Percentiles rank a stretch among this genome's conserved stretches.
Evolutionary conservation across 2,888 invertebrate genomes (phyloP).

Genomic region (Euphydryas editha): DNA sequence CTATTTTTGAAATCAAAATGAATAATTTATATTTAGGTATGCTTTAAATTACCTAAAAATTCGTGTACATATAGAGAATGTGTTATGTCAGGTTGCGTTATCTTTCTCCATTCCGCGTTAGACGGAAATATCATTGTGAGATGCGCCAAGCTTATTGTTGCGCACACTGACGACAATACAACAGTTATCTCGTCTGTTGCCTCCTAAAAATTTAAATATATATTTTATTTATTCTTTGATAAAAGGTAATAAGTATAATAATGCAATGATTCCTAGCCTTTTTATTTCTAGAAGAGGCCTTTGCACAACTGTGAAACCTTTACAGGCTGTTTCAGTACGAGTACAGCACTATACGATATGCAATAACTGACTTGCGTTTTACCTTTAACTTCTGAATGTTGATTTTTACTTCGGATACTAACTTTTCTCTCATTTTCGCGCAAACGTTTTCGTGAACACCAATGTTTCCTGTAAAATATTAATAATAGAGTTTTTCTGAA

Average conservation of each 20-base stretch:
- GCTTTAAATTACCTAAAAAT: slow-evolving; percentile 85
- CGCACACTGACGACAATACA: slow-evolving; percentile 89
- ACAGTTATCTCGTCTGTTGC: slow-evolving; percentile 88
- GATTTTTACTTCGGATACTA: slow-evolving; percentile 90
- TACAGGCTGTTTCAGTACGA: too few relatives aligned
- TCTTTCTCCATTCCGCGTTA: slow-evolving; percentile 85
- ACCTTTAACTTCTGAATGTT: slow-evolving; percentile 91
- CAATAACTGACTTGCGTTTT: slow-evolving; percentile 32
- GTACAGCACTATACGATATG: too few relatives aligned
- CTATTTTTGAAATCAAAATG: not conserved
- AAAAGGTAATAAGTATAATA: not conserved
- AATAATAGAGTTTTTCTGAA: too few relatives aligned
- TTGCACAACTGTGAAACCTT: too few relatives aligned
- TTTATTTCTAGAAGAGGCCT: too few relatives aligned
- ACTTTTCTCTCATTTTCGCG: slow-evolving; percentile 90
- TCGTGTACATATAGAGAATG: slow-evolving; percentile 86
- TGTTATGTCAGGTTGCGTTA: slow-evolving; percentile 53
- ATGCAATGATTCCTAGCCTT: too few relatives aligned
- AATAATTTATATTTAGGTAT: not conserved
- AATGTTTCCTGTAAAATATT: slow-evolving; percentile 75
- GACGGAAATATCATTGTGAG: slow-evolving; percentile 92
- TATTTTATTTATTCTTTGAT: not conserved
- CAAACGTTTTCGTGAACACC: slow-evolving; percentile 92
- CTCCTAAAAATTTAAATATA: slow-evolving; percentile 78
- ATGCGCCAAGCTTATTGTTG: slow-evolving; percentile 90